phyloP scores from a whole-genome alignment of 2,797 vertebrate genomes.

The Anomalospiza imberbis region DNA sequence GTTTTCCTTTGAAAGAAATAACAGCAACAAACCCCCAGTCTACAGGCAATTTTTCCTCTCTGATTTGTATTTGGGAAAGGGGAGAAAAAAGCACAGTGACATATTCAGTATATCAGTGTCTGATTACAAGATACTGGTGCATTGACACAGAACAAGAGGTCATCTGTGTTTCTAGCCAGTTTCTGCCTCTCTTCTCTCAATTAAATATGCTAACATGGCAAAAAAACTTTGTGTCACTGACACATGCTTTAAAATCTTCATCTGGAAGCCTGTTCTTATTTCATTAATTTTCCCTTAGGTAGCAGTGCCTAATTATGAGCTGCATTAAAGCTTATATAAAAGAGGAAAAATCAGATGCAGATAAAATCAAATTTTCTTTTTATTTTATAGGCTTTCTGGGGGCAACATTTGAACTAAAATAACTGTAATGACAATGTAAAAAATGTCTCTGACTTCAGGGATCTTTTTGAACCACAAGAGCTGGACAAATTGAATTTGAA shows the following conservation, averaged over 20 bases:
- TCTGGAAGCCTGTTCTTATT: slow-evolving; percentile 18
- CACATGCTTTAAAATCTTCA: background rate
- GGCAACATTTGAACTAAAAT: background rate
- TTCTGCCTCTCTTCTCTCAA: background rate
- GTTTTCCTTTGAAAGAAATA: background rate
- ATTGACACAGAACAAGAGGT: background rate
- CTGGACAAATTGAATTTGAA: slow-evolving; percentile 24
- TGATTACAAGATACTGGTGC: background rate
- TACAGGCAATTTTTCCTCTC: accelerated
- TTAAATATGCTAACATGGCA: background rate
- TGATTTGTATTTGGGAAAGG: background rate
- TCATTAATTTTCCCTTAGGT: slow-evolving; percentile 22
- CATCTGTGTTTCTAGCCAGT: background rate
- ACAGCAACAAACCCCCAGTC: background rate
- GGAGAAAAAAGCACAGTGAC: background rate
- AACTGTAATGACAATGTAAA: background rate
- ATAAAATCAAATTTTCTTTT: slow-evolving; percentile 12
- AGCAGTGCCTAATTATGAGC: slow-evolving; percentile 1
- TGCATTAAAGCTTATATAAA: slow-evolving; percentile 3
- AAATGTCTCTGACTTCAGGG: background rate
- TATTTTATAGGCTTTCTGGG: background rate
- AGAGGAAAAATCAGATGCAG: background rate
- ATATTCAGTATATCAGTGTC: background rate
- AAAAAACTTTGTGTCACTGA: background rate
- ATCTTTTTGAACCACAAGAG: background rate